These are phyloP conservation scores for Chionoecetes opilio DNA, from an alignment of 1,140 invertebrate genomes.

Conservation along the genomic window DNA sequence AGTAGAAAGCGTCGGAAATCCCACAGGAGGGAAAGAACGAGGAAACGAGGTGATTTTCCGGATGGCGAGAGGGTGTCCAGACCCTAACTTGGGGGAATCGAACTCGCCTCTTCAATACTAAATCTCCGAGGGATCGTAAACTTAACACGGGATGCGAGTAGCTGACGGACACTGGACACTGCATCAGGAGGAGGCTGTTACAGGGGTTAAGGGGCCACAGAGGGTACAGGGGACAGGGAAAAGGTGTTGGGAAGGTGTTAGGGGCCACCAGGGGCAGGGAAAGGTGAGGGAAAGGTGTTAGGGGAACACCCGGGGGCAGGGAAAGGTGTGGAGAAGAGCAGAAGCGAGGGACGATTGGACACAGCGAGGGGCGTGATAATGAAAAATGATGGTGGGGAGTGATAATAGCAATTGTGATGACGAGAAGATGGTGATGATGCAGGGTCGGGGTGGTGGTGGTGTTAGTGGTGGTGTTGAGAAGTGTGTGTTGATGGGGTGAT, in stretches of 20 bases:
- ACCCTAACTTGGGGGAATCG: not conserved
- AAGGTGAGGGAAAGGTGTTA: too few species aligned
- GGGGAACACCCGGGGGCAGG: too few species aligned
- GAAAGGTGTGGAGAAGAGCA: too few species aligned
- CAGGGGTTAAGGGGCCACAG: too few species aligned
- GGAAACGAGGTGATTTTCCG: constrained; percentile 7
- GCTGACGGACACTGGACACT: not conserved
- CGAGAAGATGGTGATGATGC: not conserved
- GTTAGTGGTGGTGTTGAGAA: not conserved
- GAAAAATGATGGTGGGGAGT: constrained; percentile 1
- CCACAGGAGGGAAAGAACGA: not conserved
- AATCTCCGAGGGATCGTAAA: not conserved
- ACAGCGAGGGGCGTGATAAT: not conserved
- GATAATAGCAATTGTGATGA: not conserved
- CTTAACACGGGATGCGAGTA: not conserved
- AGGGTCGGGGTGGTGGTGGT: not conserved
- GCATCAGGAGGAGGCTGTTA: not conserved
- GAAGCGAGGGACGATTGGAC: not conserved
- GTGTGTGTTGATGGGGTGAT: not conserved
- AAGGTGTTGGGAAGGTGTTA: too few species aligned
- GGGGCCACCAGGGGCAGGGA: too few species aligned
- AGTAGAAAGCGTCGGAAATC: too few species aligned
- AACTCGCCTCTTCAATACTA: not conserved
- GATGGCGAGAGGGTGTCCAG: not conserved
- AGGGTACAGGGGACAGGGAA: too few species aligned